Evolutionary conservation across 2,888 invertebrate species (phyloP).

Genomic region (Linnaemya tessellans): DNA sequence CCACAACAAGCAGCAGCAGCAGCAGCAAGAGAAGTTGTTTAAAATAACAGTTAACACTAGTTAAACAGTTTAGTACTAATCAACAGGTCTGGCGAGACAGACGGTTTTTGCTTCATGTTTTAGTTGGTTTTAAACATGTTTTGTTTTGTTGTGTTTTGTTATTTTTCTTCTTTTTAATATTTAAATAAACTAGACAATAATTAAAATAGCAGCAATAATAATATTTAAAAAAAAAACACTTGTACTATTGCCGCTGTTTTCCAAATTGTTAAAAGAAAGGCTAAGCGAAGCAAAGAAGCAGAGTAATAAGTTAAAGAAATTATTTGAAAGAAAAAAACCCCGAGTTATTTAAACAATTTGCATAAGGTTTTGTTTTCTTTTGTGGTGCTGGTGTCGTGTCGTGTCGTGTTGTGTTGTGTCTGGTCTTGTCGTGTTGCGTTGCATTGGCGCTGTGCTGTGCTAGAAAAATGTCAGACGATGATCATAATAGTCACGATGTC

Average conservation of each 20-base stretch:
- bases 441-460: not conserved
- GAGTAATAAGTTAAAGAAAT: constrained; percentile 21
- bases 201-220: constrained; percentile 15
- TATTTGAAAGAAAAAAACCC: not conserved
- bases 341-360: constrained; percentile 16
- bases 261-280: constrained; percentile 9
- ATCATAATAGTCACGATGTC: constrained; percentile 83
- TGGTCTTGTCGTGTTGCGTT: too few relatives aligned
- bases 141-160: constrained; percentile 21
- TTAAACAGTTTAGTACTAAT: constrained; percentile 53
- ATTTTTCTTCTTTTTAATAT: not conserved
- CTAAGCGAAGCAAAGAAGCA: not conserved
- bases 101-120: constrained; percentile 16
- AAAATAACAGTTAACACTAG: constrained; percentile 61
- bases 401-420: too few relatives aligned
- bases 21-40: constrained; percentile 47
- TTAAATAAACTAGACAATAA: constrained; percentile 17
- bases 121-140: constrained; percentile 1
- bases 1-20: constrained; percentile 16
- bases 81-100: constrained; percentile 54
- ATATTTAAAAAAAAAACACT: constrained; percentile 13
- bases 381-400: too few relatives aligned
- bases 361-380: constrained; percentile 26
- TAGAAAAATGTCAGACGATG: constrained; percentile 67
- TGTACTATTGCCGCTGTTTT: not conserved